Conservation (phyloP, 2,888 invertebrate species). For the Herminia tarsipennalis region DNA sequence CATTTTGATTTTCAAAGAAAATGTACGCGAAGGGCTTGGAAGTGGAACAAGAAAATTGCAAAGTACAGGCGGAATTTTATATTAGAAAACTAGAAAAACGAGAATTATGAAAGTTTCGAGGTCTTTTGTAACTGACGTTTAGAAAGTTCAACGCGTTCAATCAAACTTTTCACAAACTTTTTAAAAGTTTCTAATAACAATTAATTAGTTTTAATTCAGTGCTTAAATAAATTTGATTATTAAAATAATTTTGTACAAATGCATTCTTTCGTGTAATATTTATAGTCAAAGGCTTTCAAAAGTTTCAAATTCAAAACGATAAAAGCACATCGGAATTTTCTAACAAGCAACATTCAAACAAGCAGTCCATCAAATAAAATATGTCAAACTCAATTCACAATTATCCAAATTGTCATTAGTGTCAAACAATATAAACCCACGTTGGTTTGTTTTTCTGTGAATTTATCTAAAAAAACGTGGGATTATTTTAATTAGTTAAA, state of each 20-base stretch:
- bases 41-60: conserved; percentile 4
- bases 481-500: not conserved
- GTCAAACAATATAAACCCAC: conserved; percentile 31
- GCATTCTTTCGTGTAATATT: too few species aligned
- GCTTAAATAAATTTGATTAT: too few species aligned
- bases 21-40: conserved; percentile 11
- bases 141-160: conserved; percentile 73
- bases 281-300: too few species aligned
- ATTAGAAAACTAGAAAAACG: conserved; percentile 76
- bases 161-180: conserved; percentile 19
- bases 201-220: too few species aligned
- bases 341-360: too few species aligned
- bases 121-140: conserved; percentile 71
- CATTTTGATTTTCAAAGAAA: conserved; percentile 10
- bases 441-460: conserved; percentile 43
- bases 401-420: not conserved
- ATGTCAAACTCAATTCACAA: too few species aligned
- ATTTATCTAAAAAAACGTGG: too few species aligned
- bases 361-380: too few species aligned
- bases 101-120: conserved; percentile 76
- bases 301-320: too few species aligned
- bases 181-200: conserved; percentile 4
- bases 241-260: not conserved
- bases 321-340: too few species aligned
- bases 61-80: conserved; percentile 35